Evolutionary conservation across 2,888 invertebrate genomes (phyloP).

Genomic region (Euspilapteryx auroguttella): DNA sequence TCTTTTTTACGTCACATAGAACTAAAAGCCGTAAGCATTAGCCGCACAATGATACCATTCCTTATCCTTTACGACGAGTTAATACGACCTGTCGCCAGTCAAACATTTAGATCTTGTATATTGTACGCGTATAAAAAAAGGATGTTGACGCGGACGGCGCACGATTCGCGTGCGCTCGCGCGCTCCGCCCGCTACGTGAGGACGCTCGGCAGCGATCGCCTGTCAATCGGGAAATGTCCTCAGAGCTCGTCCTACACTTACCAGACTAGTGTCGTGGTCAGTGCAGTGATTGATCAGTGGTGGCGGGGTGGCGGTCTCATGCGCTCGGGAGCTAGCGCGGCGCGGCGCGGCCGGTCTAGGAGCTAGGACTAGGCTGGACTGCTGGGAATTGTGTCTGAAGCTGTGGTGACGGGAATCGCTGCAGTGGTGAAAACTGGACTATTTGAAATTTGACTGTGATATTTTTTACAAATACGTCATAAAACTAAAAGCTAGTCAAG

Average conservation of each 20-base stretch:
- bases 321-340: not conserved
- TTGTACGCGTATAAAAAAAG: constrained; percentile 42
- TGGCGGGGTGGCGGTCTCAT: not conserved
- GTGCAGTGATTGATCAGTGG: not conserved
- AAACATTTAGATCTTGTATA: constrained; percentile 43
- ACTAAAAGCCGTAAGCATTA: constrained; percentile 19
- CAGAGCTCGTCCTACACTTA: too few species aligned
- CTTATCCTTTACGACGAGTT: constrained; percentile 55
- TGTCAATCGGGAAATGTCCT: constrained; percentile 27
- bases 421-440: too few species aligned
- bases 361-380: too few species aligned
- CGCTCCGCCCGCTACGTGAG: too few species aligned
- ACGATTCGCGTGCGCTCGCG: constrained; percentile 35
- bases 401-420: too few species aligned
- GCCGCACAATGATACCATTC: constrained; percentile 48
- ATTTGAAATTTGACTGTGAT: constrained; percentile 8
- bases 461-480: constrained; percentile 1
- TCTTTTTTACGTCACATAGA: constrained; percentile 27
- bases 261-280: too few species aligned
- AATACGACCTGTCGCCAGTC: constrained; percentile 44
- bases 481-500: constrained; percentile 31
- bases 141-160: constrained; percentile 22
- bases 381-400: too few species aligned
- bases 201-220: too few species aligned
- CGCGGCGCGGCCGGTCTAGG: not conserved